These are phyloP conservation scores for Clitarchus hookeri DNA, from an alignment of 2,888 invertebrate species.

Conservation along the genomic window DNA sequence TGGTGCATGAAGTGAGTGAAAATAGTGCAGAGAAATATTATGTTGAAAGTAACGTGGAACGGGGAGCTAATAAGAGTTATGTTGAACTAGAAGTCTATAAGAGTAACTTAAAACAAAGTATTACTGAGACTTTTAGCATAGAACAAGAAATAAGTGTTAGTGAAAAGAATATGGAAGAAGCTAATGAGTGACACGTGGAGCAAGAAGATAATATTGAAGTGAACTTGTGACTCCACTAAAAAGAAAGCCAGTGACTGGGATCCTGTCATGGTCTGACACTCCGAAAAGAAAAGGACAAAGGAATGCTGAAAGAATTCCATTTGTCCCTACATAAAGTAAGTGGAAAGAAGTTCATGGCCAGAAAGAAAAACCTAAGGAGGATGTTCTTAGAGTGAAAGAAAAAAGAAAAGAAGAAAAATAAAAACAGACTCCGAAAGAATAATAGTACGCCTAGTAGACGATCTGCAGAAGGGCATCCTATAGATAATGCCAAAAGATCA, in stretches of 20 bases:
- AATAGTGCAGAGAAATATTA: background rate
- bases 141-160: background rate
- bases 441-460: background rate
- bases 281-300: background rate
- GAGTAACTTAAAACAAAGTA: background rate
- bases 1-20: background rate
- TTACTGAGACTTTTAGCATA: background rate
- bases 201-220: background rate
- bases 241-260: background rate
- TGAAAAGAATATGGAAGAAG: slow-evolving; percentile 2
- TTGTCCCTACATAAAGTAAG: too few species aligned
- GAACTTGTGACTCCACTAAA: background rate
- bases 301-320: too few species aligned
- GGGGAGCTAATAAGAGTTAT: background rate
- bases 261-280: background rate
- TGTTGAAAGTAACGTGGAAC: background rate
- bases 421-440: too few species aligned
- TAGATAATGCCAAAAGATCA: background rate
- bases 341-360: too few species aligned
- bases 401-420: too few species aligned
- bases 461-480: background rate
- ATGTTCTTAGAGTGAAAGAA: too few species aligned
- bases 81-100: background rate
- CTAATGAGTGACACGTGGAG: background rate
- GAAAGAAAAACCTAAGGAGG: too few species aligned